Percentiles rank a stretch among this genome's conserved stretches.
Conservation (phyloP, 1,140 invertebrate species). For the Dinoponera quadriceps region DNA sequence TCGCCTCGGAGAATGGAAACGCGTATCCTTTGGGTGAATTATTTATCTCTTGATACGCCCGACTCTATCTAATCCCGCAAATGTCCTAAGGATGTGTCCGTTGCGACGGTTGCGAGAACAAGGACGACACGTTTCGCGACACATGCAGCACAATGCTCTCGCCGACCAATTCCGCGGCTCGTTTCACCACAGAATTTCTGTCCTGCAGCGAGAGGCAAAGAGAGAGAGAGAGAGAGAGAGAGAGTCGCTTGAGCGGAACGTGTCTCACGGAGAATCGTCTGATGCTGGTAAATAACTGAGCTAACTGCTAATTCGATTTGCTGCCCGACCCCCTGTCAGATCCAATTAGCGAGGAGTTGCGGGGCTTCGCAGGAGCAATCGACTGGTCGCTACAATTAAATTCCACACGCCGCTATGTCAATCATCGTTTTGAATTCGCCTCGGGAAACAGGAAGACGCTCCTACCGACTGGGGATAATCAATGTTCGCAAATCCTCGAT, state of each 20-base stretch:
- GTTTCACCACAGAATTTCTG: slow-evolving; percentile 44
- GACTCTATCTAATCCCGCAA: background rate
- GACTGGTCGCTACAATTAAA: slow-evolving; percentile 66
- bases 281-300: slow-evolving; percentile 72
- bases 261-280: slow-evolving; percentile 61
- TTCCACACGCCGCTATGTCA: slow-evolving; percentile 47
- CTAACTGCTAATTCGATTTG: slow-evolving; percentile 73
- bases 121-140: slow-evolving; percentile 30
- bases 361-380: slow-evolving; percentile 69
- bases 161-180: slow-evolving; percentile 49
- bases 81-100: slow-evolving; percentile 29
- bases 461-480: slow-evolving; percentile 11
- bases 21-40: background rate
- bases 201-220: slow-evolving; percentile 20
- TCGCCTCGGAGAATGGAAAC: background rate
- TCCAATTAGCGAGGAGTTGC: slow-evolving; percentile 69
- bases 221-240: slow-evolving; percentile 7
- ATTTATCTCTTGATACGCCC: background rate
- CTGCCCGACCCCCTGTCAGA: slow-evolving; percentile 61
- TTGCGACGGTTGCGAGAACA: background rate
- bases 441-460: slow-evolving; percentile 22
- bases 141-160: slow-evolving; percentile 43
- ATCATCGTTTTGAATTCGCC: slow-evolving; percentile 56
- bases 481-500: slow-evolving; percentile 24
- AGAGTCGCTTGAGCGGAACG: slow-evolving; percentile 59